Evolutionary conservation across 2,797 vertebrate genomes (phyloP).

Genomic region (Crocidura indochinensis): DNA sequence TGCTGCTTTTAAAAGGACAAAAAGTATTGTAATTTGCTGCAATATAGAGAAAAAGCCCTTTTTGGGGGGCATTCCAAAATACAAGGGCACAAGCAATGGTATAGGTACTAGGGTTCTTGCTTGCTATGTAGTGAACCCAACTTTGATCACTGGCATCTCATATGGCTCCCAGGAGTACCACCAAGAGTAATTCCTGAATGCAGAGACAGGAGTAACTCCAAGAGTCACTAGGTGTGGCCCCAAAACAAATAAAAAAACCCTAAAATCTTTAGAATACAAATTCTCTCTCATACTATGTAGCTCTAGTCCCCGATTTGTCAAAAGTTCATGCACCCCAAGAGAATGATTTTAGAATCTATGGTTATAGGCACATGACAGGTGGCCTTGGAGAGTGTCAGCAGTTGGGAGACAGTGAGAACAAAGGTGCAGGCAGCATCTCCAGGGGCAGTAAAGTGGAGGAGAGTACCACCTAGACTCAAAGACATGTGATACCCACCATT

Average conservation of each 20-base stretch:
- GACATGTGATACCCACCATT: neutral
- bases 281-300: neutral
- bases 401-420: neutral
- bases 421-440: neutral
- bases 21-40: too few species aligned
- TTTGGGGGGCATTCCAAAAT: neutral
- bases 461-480: too few species aligned
- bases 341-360: neutral
- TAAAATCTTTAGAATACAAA: neutral
- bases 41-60: neutral
- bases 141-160: too few species aligned
- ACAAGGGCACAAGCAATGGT: neutral
- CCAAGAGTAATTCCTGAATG: too few species aligned
- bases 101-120: neutral
- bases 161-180: too few species aligned
- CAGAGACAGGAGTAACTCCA: too few species aligned
- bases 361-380: neutral
- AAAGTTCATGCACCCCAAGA: neutral
- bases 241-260: too few species aligned
- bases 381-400: neutral
- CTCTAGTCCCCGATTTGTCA: neutral
- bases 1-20: too few species aligned
- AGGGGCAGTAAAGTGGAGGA: too few species aligned
- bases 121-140: too few species aligned
- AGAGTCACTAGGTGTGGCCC: too few species aligned